Evolutionary conservation across 2,797 vertebrate species (phyloP), one percentile per base, ranked within the genome.

Genomic region (Sebastes dallii): DNA sequence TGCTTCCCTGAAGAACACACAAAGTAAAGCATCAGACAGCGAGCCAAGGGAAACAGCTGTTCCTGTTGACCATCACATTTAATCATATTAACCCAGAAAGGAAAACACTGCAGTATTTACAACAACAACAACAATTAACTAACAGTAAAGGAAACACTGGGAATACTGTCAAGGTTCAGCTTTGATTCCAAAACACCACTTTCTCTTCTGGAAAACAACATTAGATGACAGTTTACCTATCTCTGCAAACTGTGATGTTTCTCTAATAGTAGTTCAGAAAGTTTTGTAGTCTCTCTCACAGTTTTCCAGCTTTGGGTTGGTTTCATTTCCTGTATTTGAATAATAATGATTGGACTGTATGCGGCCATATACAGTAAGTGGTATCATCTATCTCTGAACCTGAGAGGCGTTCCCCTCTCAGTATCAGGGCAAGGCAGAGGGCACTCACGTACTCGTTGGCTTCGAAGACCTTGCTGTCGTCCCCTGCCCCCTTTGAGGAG

Each of bases 381-480:
- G 9, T 9, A 9, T n/a, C 12, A 29, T 10, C 29, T n/a, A 24
- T 69, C 27, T 56, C 14, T 81, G 58, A 84, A 36, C 3, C 8
- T 18, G 5, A 68, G 16, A 29, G 36, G 64, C 2, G 2, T 71
- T 20, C 24, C 52, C 55, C 67, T 66, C 69, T 78, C 52, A 71
- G 13, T 60, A 36, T 42, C 58, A 61, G 64, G 64, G 74, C 46
- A 73, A 74, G 55, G 70, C 77, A 69, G 62, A 66, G 65, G 34
- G 20, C 66, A 91, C 80, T 89, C 83, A 93, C 97, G 0, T 95
- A 99, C 98, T 99, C 97, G 0, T 99, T 98, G 70, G 98, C 96
- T 77, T 98, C 96, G 27, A 97, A 98, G 71, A 99, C 93, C 80
- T 95, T 95, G 74, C 92, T 92, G 50, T 97, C 96, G 16, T 95